Conservation (phyloP, 2,113 vertebrate genomes). For the Neomonachus schauinslandi region DNA sequence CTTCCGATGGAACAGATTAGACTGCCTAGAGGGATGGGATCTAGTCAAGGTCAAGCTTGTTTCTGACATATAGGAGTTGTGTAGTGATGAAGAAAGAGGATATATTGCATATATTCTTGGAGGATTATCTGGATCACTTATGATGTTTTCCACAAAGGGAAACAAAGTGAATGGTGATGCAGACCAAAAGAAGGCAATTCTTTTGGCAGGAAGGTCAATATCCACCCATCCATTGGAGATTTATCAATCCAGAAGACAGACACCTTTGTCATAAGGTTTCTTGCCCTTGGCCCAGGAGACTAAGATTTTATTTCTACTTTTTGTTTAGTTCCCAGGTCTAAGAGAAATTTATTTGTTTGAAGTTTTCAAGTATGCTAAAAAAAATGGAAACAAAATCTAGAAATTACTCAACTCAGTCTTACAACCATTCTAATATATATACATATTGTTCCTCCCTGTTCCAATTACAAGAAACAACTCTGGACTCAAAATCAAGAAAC, state of each 20-base stretch:
- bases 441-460: not conserved
- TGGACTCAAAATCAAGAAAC: not conserved
- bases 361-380: not conserved
- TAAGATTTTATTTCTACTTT: not conserved
- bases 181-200: not conserved
- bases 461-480: not conserved
- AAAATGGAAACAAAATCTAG: not conserved
- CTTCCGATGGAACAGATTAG: not conserved
- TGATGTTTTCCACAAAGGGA: not conserved
- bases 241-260: not conserved
- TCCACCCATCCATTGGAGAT: too few relatives aligned
- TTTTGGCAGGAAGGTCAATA: not conserved
- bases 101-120: not conserved
- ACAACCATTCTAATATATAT: not conserved
- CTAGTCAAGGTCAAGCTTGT: not conserved
- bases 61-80: not conserved
- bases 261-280: too few relatives aligned
- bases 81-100: not conserved
- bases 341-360: not conserved
- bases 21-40: not conserved
- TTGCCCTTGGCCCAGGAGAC: not conserved
- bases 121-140: not conserved
- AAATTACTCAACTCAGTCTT: not conserved
- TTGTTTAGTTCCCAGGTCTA: not conserved
- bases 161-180: not conserved